Percentiles rank a stretch among this genome's conserved stretches.
Evolutionary conservation across 92 coral and sea anemone species (phyloP).

Genomic region (Nematostella vectensis): DNA sequence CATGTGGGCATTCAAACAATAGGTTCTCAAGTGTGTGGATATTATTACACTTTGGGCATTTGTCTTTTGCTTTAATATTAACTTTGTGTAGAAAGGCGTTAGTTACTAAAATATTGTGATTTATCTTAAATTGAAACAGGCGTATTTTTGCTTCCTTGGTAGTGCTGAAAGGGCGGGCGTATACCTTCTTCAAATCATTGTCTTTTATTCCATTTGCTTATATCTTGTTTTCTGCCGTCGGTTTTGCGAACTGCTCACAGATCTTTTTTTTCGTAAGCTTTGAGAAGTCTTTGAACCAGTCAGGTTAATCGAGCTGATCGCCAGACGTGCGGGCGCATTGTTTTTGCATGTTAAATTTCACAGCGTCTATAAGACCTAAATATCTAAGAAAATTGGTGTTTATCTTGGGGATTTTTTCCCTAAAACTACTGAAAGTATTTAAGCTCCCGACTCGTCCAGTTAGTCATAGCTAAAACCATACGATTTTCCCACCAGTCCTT

Average conservation of each 20-base stretch:
- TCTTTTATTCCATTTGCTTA: background rate
- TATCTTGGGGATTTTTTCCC: background rate
- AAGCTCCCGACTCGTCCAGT: background rate
- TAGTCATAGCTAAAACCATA: background rate
- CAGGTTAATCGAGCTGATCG: background rate
- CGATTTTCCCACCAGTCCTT: background rate
- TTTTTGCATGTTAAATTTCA: too few relatives aligned
- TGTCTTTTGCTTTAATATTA: too few relatives aligned
- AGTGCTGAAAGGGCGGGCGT: background rate
- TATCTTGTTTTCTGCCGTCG: background rate
- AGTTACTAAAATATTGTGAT: too few relatives aligned
- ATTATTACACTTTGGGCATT: background rate
- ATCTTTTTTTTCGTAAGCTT: background rate
- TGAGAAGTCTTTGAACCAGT: background rate
- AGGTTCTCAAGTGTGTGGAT: background rate
- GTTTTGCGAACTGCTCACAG: background rate
- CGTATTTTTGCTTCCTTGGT: background rate
- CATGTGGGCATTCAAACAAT: background rate
- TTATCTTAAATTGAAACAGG: background rate
- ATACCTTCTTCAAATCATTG: background rate
- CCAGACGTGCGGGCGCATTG: too few relatives aligned
- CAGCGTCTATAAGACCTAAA: background rate
- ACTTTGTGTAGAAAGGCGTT: background rate
- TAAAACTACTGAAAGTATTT: background rate
- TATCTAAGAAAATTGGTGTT: background rate